Evolutionary conservation across 2,888 invertebrate species (phyloP), one percentile per base, ranked within the genome.

Genomic region (Cetonia aurata): DNA sequence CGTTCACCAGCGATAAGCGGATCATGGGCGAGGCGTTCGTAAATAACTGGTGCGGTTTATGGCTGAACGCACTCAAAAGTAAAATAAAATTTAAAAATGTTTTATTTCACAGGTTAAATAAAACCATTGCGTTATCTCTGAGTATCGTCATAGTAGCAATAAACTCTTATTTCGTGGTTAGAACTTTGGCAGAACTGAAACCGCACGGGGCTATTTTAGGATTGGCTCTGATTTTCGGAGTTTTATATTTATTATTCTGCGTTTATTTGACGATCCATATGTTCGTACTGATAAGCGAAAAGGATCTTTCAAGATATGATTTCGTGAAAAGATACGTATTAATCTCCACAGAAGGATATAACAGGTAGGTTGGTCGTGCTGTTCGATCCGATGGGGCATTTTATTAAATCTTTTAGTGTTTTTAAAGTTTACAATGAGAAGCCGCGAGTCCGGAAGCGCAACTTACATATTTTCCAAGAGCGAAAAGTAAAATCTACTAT

Each of bases 11-110:
- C 69, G 92, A 92, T 76, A 82, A 84, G 3, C 86, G 88, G 55
- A 91, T 96, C 56, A 96, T 96, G 96, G 93, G 93, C 42, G 91
- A 93, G 4, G 25, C 44, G 77, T 96, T 96, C 83, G 89, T 88
- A 37, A 95, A 94, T 84, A 93, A 93, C 85, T 76, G 89, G 93
- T 93, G 85, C 86, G 46, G 46, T 9, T 33, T 56, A 6, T 56
- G 10, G 48, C 6, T 3, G 6, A 12, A 17, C 13, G n/a, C n/a
- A 2, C 8, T 3, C 8, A 1, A 48, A 48, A 48, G 25, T n/a
- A n/a, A n/a, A 37, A 37, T 6, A 9, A 6, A 15, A 10, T 48
- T 48, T 46, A 4, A 6, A 15, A 17, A 48, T 8, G 9, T 8
- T 37, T n/a, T 9, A 9, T 37, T 37, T 60, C 88, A 41, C 83